phyloP scores from a whole-genome alignment of 2,113 vertebrate genomes.

The Gymnarchus niloticus region DNA sequence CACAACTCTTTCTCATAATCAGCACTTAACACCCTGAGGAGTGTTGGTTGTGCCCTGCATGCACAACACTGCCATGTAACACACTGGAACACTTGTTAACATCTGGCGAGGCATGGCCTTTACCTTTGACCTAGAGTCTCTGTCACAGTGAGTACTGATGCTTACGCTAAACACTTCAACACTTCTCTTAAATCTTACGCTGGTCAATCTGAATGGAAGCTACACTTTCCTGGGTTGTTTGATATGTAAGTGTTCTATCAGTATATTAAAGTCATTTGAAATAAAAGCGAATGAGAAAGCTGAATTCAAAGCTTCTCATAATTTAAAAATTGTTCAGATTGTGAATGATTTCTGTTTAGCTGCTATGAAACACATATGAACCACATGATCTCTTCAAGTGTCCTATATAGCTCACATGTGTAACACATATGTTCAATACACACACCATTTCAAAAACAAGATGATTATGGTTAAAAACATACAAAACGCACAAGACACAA shows the following conservation, averaged over 20 bases:
- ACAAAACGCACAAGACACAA: neutral
- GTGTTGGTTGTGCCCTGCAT: neutral
- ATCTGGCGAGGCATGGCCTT: neutral
- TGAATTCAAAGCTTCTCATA: neutral
- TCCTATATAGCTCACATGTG: neutral
- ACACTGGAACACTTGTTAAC: neutral
- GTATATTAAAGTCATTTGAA: neutral
- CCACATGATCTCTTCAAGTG: neutral
- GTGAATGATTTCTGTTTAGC: no score
- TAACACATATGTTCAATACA: neutral
- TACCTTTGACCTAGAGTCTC: neutral
- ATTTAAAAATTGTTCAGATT: neutral
- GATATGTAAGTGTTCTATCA: neutral
- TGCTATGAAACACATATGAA: neutral
- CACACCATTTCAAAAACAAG: neutral
- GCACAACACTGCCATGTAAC: neutral
- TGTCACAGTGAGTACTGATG: neutral
- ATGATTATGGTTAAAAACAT: neutral
- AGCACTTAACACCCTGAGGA: neutral
- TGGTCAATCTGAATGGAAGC: neutral
- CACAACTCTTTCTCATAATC: slow-evolving; percentile 11
- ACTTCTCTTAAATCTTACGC: neutral
- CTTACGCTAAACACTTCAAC: neutral
- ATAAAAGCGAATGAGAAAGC: neutral
- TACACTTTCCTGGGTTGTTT: neutral